A percentile compares a stretch with the other conserved stretches of the same genome.
These are phyloP conservation scores for Argentina silus DNA, from an alignment of 2,797 vertebrate species.

Conservation along the genomic window DNA sequence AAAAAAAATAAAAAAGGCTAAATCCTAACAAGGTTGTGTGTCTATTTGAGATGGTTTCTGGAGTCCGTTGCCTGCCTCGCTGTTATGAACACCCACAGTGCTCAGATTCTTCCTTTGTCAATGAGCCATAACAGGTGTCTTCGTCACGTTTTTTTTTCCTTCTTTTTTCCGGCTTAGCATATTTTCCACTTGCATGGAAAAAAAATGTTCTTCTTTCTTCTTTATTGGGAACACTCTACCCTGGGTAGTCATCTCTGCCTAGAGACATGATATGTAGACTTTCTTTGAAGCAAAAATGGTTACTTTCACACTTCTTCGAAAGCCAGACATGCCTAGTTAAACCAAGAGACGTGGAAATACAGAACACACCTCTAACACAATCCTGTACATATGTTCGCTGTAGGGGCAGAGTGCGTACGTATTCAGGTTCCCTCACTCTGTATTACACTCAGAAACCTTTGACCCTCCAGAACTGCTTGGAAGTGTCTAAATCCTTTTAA, in stretches of 20 bases:
- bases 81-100: conserved; percentile 78
- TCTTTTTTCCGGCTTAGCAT: conserved; percentile 56
- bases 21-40: conserved; percentile 72
- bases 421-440: too few species aligned
- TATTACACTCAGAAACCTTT: conserved; percentile 19
- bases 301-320: conserved; percentile 72
- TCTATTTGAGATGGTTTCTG: conserved; percentile 74
- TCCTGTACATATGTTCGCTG: conserved; percentile 54
- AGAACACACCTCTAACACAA: conserved; percentile 52
- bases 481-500: background rate
- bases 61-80: conserved; percentile 72
- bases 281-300: conserved; percentile 76
- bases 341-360: conserved; percentile 54
- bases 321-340: conserved; percentile 67
- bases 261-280: conserved; percentile 70
- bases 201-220: conserved; percentile 48
- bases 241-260: conserved; percentile 62
- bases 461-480: conserved; percentile 9
- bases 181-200: conserved; percentile 78
- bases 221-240: conserved; percentile 69
- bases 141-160: conserved; percentile 48
- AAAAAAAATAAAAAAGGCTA: conserved; percentile 24
- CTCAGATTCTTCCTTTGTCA: conserved; percentile 76
- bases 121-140: conserved; percentile 80
- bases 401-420: conserved; percentile 58